These are phyloP conservation scores for Cisticola juncidis DNA, from an alignment of 2,113 vertebrate species.

Conservation along the genomic window DNA sequence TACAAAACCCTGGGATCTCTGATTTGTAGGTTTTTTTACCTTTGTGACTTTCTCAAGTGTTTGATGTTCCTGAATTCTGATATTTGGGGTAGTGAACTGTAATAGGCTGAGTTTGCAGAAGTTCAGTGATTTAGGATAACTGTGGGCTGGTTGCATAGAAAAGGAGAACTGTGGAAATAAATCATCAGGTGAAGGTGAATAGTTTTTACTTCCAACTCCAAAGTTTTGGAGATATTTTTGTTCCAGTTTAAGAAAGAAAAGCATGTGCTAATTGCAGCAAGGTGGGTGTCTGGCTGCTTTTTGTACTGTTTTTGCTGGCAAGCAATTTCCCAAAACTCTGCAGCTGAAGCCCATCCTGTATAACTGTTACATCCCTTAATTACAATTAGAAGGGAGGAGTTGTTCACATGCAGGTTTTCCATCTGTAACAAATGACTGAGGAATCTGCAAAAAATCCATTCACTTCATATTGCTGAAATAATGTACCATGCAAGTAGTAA, in stretches of 20 bases:
- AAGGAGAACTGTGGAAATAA: not conserved
- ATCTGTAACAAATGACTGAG: not conserved
- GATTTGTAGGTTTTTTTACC: not conserved
- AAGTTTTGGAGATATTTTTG: not conserved
- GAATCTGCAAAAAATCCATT: not conserved
- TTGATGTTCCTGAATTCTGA: not conserved
- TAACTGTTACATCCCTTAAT: not conserved
- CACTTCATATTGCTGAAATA: not conserved
- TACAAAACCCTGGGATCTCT: not conserved
- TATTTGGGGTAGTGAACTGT: not conserved
- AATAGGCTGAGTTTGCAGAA: not conserved
- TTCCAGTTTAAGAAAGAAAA: not conserved
- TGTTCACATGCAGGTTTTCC: not conserved
- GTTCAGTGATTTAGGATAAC: not conserved
- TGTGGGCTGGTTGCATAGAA: not conserved
- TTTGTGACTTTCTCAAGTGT: not conserved
- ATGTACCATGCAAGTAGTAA: not conserved
- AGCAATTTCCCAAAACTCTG: not conserved
- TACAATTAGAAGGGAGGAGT: not conserved
- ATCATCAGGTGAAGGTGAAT: not conserved
- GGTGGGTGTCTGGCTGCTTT: not conserved
- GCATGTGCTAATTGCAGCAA: not conserved
- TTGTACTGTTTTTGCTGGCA: not conserved
- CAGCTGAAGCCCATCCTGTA: not conserved
- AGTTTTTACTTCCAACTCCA: not conserved